Evolutionary conservation across 2,113 vertebrate genomes (phyloP), one percentile per base, ranked within the genome.

Genomic region (Ceyx margarethae): DNA sequence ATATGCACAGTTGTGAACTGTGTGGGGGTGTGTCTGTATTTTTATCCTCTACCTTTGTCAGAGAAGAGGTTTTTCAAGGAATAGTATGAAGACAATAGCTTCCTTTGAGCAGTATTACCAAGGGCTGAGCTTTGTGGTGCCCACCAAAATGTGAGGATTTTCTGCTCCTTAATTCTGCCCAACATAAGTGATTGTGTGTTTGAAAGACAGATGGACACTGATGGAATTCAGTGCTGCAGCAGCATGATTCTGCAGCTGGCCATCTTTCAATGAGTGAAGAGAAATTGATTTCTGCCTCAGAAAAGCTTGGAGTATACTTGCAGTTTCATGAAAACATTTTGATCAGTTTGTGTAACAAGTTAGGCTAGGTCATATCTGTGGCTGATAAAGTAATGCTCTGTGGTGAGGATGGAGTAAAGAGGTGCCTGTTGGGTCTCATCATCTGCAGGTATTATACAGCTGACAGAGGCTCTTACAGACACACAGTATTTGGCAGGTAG

Each of bases 261-360:
- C 94, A 33, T 72, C 71, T 91, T 96, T 87, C 90, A 42, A 40
- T 92, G 71, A 19, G 80, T 78, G 89, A 66, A 87, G 73, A 81
- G 85, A 84, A 77, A 95, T 86, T 56, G 73, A 83, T 94, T 95
- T 90, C 81, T 95, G 87, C 95, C 81, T 83, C 61, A 45, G 94
- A 93, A 94, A 85, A 89, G 79, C 94, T 76, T 85, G 67, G 81
- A 82, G 71, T 62, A 26, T 91, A 75, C 77, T 89, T 82, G 71
- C 15, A 93, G 68, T 69, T 64, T 84, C 16, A 13, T 81, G 79
- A 7, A 68, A 77, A 85, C 31, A 46, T 75, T 94, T 88, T 90
- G 33, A 51, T 89, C 33, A 2, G 57, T 43, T 56, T 33, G 0
- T 42, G 31, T 80, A 83, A 54, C 62, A 84, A 64, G 25, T 79